Evolutionary conservation across 2,888 invertebrate species (phyloP).

Genomic region (Copidosoma aretas): DNA sequence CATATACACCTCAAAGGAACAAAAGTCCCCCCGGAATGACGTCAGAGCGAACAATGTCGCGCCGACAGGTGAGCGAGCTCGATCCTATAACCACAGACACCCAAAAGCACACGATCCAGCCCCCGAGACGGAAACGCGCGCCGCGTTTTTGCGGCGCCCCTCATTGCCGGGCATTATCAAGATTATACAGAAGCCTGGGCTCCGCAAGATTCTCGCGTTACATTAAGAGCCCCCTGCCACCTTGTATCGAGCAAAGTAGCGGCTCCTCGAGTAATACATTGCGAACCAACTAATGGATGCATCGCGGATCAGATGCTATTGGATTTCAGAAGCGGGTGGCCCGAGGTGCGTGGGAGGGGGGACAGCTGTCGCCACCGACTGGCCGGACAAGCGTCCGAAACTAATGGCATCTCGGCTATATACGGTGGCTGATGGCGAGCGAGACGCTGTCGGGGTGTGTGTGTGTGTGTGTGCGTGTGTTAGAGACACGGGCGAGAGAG

Average conservation of each 20-base stretch:
- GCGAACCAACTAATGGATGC: conserved; percentile 39
- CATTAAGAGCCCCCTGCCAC: conserved; percentile 27
- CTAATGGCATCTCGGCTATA: conserved; percentile 26
- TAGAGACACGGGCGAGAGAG: neutral
- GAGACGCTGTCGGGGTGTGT: neutral
- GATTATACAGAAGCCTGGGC: conserved; percentile 25
- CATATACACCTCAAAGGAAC: neutral
- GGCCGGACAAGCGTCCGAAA: conserved; percentile 40
- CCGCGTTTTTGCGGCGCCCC: conserved; percentile 16
- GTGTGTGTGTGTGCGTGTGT: too few relatives aligned
- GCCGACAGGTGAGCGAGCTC: neutral
- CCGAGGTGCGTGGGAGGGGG: neutral
- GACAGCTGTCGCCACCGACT: conserved; percentile 12
- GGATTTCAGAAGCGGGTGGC: conserved; percentile 42
- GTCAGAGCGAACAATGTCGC: neutral
- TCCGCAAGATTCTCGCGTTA: conserved; percentile 30
- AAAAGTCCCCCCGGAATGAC: neutral
- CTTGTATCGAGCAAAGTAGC: neutral
- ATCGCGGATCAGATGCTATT: conserved; percentile 44
- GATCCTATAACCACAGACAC: neutral
- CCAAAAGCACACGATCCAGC: neutral
- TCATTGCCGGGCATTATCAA: conserved; percentile 30
- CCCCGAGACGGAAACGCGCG: neutral
- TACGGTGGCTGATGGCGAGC: neutral
- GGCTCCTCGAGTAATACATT: conserved; percentile 26